Conservation (phyloP, 2,888 invertebrate species). For the Mellilla xanthometata region DNA sequence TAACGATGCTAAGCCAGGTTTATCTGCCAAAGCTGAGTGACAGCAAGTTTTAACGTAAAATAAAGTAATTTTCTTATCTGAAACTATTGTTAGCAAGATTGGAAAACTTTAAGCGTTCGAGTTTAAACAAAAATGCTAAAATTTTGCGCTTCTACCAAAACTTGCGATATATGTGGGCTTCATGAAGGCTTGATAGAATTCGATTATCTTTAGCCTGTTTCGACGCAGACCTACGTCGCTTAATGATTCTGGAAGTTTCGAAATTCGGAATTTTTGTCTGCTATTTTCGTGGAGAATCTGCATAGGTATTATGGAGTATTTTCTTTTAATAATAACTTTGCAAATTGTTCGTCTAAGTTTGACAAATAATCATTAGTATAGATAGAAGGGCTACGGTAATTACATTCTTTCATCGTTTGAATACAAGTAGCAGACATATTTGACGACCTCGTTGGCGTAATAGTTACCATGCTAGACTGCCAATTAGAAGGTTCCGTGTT, state of each 20-base stretch:
- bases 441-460: too few relatives aligned
- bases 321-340: too few relatives aligned
- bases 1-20: not conserved
- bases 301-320: too few relatives aligned
- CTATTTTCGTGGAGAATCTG: too few relatives aligned
- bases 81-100: constrained; percentile 20
- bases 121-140: constrained; percentile 21
- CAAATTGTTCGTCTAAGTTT: too few relatives aligned
- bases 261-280: not conserved
- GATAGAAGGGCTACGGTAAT: too few relatives aligned
- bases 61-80: constrained; percentile 1
- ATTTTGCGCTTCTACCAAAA: constrained; percentile 8
- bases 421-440: too few relatives aligned
- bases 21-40: not conserved
- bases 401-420: too few relatives aligned
- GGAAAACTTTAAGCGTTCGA: constrained; percentile 24
- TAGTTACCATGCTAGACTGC: too few relatives aligned
- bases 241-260: not conserved
- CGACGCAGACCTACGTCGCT: not conserved
- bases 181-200: constrained; percentile 9
- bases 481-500: too few relatives aligned
- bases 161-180: constrained; percentile 12
- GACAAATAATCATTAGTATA: too few relatives aligned
- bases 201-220: constrained; percentile 6
- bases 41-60: not conserved